phyloP scores from a whole-genome alignment of 2,113 vertebrate genomes.

The Phoenicopterus ruber region DNA sequence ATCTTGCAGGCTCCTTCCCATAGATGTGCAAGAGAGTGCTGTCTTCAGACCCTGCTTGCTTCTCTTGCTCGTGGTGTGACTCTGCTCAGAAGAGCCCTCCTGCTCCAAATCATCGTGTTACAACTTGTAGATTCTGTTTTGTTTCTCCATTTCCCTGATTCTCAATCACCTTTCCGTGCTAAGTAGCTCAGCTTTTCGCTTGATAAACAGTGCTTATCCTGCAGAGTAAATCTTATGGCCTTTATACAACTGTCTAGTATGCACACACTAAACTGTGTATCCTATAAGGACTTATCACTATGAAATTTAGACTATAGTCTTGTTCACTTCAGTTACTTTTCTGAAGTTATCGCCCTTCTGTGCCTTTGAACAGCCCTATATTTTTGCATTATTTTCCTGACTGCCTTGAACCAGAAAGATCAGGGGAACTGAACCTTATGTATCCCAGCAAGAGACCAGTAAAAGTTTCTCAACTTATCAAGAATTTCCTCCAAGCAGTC shows the following conservation, averaged over 20 bases:
- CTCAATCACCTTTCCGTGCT: background rate
- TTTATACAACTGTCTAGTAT: background rate
- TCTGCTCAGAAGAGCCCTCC: background rate
- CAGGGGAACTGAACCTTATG: background rate
- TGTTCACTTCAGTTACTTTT: background rate
- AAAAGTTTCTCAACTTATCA: background rate
- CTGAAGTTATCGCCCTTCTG: background rate
- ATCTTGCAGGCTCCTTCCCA: background rate
- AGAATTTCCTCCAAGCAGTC: background rate
- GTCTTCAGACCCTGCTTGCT: background rate
- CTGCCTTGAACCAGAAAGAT: background rate
- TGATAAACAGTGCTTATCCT: background rate
- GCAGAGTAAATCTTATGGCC: background rate
- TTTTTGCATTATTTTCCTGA: background rate
- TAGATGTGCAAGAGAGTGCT: background rate
- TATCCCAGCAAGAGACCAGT: background rate
- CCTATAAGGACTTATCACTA: background rate
- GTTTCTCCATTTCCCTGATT: background rate
- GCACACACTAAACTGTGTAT: background rate
- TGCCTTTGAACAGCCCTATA: background rate
- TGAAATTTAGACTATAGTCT: background rate
- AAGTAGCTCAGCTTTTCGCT: background rate
- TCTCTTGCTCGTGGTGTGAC: background rate
- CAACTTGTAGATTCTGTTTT: background rate
- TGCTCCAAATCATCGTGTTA: background rate